Percentiles rank a stretch among this genome's conserved stretches.
phyloP scores from a whole-genome alignment of 2,113 vertebrate genomes.

The Phoenicopterus ruber region DNA sequence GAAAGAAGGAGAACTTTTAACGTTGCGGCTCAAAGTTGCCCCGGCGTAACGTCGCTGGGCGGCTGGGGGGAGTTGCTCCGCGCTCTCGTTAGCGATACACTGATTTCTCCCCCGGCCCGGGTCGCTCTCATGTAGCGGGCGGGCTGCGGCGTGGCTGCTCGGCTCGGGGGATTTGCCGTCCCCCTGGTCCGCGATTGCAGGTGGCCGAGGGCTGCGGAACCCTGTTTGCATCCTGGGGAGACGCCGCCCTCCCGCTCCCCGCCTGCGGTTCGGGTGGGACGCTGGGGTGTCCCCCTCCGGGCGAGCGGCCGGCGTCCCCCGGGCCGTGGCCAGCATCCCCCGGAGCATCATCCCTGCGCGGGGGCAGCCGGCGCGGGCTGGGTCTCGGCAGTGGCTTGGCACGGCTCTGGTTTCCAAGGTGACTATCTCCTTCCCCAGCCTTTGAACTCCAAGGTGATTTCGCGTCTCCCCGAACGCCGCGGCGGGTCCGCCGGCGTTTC shows the following conservation, averaged over 20 bases:
- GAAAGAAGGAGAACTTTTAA: not conserved
- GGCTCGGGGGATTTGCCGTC: not conserved
- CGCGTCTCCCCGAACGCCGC: not conserved
- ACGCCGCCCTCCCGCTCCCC: not conserved
- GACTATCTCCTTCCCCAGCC: constrained; percentile 15
- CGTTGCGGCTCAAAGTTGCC: not conserved
- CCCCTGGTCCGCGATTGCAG: rapidly evolving
- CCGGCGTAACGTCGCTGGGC: not conserved
- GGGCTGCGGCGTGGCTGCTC: not conserved
- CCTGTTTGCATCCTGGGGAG: not conserved
- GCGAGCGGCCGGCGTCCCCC: not conserved
- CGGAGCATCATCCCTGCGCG: no score
- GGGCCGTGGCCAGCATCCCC: no score
- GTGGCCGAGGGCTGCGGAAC: not conserved
- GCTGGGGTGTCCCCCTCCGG: rapidly evolving
- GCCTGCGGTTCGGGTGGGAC: rapidly evolving
- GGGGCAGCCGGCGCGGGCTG: not conserved
- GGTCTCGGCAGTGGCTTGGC: rapidly evolving
- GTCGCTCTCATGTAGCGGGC: rapidly evolving
- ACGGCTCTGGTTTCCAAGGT: constrained; percentile 31
- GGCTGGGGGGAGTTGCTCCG: rapidly evolving
- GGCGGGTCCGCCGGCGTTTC: not conserved
- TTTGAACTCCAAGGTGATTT: constrained; percentile 1
- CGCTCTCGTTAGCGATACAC: not conserved
- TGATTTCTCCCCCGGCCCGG: rapidly evolving